These are phyloP conservation scores for Cryptophagus acutangulus DNA, from an alignment of 2,888 invertebrate genomes.

Conservation along the genomic window DNA sequence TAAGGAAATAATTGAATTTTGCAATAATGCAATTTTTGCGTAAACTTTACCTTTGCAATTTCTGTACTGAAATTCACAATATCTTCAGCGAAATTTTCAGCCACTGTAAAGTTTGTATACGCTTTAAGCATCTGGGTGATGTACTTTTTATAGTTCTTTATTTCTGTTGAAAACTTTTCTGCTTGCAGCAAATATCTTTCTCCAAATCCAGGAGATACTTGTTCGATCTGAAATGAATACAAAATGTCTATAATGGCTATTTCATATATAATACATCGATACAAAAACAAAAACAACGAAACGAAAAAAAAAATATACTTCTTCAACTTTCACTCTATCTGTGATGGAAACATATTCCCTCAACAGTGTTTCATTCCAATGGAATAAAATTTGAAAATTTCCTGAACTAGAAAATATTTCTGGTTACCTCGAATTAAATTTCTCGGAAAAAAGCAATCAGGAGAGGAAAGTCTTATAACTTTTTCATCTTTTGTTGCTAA, in stretches of 20 bases:
- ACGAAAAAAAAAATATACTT: no score
- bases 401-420: no score
- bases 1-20: no score
- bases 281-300: constrained; percentile 15
- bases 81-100: constrained; percentile 54
- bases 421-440: no score
- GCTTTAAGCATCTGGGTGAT: constrained; percentile 55
- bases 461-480: no score
- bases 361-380: no score
- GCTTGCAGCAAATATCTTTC: constrained; percentile 60
- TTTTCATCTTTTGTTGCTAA: no score
- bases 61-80: constrained; percentile 58
- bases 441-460: no score
- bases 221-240: constrained; percentile 53
- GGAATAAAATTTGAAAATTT: no score
- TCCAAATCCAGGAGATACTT: constrained; percentile 62
- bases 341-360: no score
- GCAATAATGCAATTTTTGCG: no score
- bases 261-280: constrained; percentile 12
- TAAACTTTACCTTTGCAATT: constrained; percentile 56
- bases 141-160: constrained; percentile 58
- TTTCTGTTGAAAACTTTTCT: constrained; percentile 56
- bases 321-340: no score
- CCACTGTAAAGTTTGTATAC: constrained; percentile 48
- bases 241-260: constrained; percentile 7